Evolutionary conservation across 2,888 invertebrate species (phyloP), one percentile per base, ranked within the genome.

Genomic region (Palloptera scutellata): DNA sequence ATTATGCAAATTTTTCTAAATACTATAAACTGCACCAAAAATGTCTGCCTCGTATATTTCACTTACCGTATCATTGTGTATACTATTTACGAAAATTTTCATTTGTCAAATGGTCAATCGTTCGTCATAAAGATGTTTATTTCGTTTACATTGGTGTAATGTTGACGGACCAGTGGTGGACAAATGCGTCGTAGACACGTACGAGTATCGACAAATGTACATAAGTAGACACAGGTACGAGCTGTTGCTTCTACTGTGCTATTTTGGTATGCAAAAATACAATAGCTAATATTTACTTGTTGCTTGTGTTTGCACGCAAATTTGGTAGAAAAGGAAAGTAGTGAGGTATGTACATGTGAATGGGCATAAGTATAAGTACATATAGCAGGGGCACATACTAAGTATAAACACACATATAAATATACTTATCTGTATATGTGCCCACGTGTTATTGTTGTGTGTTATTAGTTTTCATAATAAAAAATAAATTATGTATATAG

Each of bases 41-140:
- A 58, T 43, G 63, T 63, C 58, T 59, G 64, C 60, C 65, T 60
- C 52, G 58, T 61, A 59, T 58, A 54, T 58, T 67, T 61, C 55
- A 43, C 67, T 40, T 9, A 64, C 43, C 61, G n/a, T 59, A 60
- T 66, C 64, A 62, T n/a, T 42, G 45, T 43, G 55, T 55, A 45
- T n/a, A n/a, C n/a, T 55, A 57, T 20, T 15, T 65, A 65, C 48
- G 59, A 64, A 70, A 69, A 65, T 61, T 61, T 60, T 13, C 64
- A 58, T 68, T 66, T 72, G 68, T 74, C 71, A 73, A 70, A 66
- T 75, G 74, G 74, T 75, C 75, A 71, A 73, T 70, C 70, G 72
- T 68, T 74, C 70, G 72, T 71, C 73, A 74, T 72, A 73, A 68
- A 51, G 30, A 68, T 58, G 61, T 66, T 63, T 65, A 66, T 58